Conservation (phyloP, 1,140 invertebrate species). For the Drosophila auraria region DNA sequence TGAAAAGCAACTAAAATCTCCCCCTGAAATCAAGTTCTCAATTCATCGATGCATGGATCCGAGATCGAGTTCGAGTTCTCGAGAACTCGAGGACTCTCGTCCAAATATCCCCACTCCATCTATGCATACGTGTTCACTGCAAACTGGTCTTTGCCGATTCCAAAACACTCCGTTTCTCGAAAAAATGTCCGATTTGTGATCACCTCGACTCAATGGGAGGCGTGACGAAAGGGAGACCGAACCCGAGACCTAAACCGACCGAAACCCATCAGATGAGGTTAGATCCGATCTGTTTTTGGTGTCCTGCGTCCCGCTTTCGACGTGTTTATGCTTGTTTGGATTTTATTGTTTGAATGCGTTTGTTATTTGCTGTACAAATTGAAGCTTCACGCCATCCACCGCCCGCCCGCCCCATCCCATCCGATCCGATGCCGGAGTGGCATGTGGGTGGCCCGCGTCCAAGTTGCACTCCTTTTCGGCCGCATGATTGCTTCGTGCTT, state of each 20-base stretch:
- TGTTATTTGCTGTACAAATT: constrained; percentile 70
- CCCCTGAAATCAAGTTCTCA: constrained; percentile 57
- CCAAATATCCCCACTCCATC: constrained; percentile 16
- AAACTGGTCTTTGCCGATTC: constrained; percentile 30
- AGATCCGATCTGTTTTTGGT: constrained; percentile 9
- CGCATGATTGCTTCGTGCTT: constrained; percentile 47
- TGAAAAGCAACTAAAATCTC: constrained; percentile 59
- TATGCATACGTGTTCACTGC: constrained; percentile 39
- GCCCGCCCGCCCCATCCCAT: not conserved
- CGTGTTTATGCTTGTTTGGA: constrained; percentile 79
- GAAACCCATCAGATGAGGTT: not conserved
- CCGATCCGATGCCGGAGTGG: not conserved
- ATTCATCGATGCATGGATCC: constrained; percentile 50
- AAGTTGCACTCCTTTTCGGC: constrained; percentile 37
- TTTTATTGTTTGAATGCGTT: constrained; percentile 66
- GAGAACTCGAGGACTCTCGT: constrained; percentile 15
- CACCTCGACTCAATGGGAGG: constrained; percentile 5
- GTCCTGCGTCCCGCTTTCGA: constrained; percentile 35
- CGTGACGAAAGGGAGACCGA: constrained; percentile 48
- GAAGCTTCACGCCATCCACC: constrained; percentile 30
- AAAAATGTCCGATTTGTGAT: constrained; percentile 40
- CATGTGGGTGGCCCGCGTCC: constrained; percentile 19
- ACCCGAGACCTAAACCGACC: not conserved
- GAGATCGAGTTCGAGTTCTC: constrained; percentile 20
- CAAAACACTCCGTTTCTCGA: constrained; percentile 22